Percentiles rank a stretch among this genome's conserved stretches.
phyloP scores from a whole-genome alignment of 2,797 vertebrate species.

The Spinus pinus region DNA sequence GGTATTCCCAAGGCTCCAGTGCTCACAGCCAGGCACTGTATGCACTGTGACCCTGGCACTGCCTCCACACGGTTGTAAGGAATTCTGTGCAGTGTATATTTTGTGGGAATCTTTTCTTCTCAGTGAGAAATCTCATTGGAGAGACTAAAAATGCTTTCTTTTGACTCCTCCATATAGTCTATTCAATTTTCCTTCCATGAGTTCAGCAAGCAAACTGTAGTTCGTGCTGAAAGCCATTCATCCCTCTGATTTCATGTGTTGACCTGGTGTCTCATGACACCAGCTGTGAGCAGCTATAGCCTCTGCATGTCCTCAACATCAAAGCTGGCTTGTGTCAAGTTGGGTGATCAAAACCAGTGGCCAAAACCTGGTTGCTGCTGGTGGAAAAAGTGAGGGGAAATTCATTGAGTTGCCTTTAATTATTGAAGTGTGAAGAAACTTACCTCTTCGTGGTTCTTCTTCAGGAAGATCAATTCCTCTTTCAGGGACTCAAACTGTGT shows the following conservation, averaged over 20 bases:
- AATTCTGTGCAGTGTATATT: not conserved
- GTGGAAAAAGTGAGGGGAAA: not conserved
- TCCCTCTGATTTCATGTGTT: not conserved
- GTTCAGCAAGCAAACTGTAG: not conserved
- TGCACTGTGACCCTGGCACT: rapidly evolving
- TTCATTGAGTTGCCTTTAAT: not conserved
- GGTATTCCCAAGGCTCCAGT: not conserved
- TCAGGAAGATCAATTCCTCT: conserved; percentile 82
- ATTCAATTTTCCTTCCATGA: not conserved
- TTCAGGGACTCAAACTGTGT: conserved; percentile 82
- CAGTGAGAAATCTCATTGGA: not conserved
- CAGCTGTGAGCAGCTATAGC: not conserved
- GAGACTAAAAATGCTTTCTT: not conserved
- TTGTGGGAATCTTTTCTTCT: not conserved
- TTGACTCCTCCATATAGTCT: not conserved
- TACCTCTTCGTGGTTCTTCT: conserved; percentile 87
- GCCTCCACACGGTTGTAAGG: not conserved
- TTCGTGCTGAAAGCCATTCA: not conserved
- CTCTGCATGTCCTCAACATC: not conserved
- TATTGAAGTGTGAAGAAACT: not conserved
- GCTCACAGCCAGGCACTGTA: not conserved
- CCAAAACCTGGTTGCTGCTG: not conserved
- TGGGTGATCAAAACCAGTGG: not conserved
- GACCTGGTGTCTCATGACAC: not conserved
- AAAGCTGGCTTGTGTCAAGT: not conserved